Conservation (phyloP, 2,888 invertebrate genomes). For the Pyrocoelia pectoralis region DNA sequence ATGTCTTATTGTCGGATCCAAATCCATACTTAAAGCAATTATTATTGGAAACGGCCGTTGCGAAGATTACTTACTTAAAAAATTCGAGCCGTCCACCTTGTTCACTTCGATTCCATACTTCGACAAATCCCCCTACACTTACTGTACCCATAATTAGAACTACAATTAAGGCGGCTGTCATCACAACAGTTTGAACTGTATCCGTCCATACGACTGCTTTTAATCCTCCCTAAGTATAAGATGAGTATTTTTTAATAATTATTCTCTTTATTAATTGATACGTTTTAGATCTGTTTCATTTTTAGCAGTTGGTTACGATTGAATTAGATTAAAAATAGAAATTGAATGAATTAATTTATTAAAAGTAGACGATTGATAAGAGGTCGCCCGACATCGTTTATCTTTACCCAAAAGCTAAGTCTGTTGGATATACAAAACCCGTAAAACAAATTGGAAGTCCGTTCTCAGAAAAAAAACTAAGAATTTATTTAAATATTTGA, state of each 20-base stretch:
- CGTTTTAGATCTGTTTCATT: too few species aligned
- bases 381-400: too few species aligned
- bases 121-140: slow-evolving; percentile 69
- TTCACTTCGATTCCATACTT: slow-evolving; percentile 68
- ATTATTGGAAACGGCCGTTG: background rate
- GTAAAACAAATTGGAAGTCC: too few species aligned
- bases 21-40: slow-evolving; percentile 68
- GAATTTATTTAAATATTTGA: too few species aligned
- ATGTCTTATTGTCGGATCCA: slow-evolving; percentile 79
- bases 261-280: too few species aligned
- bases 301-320: too few species aligned
- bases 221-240: slow-evolving; percentile 71
- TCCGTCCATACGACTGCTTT: slow-evolving; percentile 87
- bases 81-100: slow-evolving; percentile 73
- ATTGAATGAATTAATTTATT: too few species aligned
- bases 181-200: slow-evolving; percentile 76
- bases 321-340: too few species aligned
- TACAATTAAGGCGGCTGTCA: slow-evolving; percentile 74
- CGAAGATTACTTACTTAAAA: slow-evolving; percentile 67
- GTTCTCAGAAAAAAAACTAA: too few species aligned
- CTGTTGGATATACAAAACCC: too few species aligned
- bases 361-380: too few species aligned
- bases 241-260: background rate
- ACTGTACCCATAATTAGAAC: slow-evolving; percentile 73
- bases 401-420: too few species aligned